Percentiles rank a stretch among this genome's conserved stretches.
Evolutionary conservation across 2,797 vertebrate species (phyloP).

Genomic region (Macropus fuliginosus): DNA sequence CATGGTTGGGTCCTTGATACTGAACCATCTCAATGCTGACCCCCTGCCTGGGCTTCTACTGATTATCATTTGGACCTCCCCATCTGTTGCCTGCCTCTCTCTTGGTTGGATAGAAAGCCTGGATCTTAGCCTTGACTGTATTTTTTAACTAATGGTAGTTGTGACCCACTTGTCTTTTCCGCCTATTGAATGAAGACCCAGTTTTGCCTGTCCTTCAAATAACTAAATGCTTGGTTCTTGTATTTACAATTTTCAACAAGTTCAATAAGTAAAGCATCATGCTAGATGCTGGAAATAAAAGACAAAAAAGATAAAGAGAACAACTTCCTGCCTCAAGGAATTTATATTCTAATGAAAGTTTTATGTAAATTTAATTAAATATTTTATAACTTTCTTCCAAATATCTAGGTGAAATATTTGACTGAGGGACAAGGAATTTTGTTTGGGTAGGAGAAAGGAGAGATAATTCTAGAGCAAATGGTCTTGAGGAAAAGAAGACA

Average conservation of each 20-base stretch:
- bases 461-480: background rate
- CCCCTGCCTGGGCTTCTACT: background rate
- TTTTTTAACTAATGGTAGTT: background rate
- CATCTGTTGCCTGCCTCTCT: background rate
- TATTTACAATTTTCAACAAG: background rate
- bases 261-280: background rate
- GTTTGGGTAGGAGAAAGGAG: background rate
- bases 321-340: background rate
- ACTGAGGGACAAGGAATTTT: background rate
- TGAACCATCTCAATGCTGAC: background rate
- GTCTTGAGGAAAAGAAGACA: background rate
- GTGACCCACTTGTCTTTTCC: background rate
- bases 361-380: background rate
- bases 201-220: background rate
- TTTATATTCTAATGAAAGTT: background rate
- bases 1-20: background rate
- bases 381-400: background rate
- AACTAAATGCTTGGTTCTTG: background rate
- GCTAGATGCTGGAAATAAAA: background rate
- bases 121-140: background rate
- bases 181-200: background rate
- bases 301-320: background rate
- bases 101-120: background rate
- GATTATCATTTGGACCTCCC: background rate
- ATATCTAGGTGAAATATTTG: too few relatives aligned